These are phyloP conservation scores for Ashinkailepas kermadecensis DNA, from an alignment of 2,888 invertebrate genomes.

Conservation along the genomic window DNA sequence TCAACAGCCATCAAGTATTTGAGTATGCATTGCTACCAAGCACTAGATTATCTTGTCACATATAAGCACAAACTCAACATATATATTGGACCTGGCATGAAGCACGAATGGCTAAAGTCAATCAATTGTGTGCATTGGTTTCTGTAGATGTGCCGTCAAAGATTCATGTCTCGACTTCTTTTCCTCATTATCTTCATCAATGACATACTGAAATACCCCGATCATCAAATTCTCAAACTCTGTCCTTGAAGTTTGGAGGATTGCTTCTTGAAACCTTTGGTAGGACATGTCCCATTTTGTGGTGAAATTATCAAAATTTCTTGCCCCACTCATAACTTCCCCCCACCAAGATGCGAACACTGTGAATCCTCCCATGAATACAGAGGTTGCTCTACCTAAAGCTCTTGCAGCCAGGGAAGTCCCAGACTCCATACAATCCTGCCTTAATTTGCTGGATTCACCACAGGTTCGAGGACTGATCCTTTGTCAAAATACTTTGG, in stretches of 20 bases:
- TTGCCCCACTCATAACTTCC: slow-evolving; percentile 4
- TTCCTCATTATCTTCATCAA: neutral
- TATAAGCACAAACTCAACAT: too few relatives aligned
- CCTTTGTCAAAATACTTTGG: neutral
- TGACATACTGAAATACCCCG: neutral
- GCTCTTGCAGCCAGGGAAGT: neutral
- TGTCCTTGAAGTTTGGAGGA: neutral
- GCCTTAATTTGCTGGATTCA: too few relatives aligned
- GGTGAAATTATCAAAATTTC: neutral
- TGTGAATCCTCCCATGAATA: neutral
- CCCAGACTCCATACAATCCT: neutral
- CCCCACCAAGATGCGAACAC: neutral
- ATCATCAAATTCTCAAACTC: neutral
- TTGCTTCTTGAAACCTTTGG: neutral
- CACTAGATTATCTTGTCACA: too few relatives aligned
- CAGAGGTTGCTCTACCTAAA: neutral
- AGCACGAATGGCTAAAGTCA: too few relatives aligned
- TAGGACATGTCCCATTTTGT: neutral
- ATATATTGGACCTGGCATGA: too few relatives aligned
- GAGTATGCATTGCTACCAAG: too few relatives aligned
- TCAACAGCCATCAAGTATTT: too few relatives aligned
- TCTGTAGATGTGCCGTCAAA: too few relatives aligned
- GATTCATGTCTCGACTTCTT: neutral
- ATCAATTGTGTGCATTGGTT: too few relatives aligned
- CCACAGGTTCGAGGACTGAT: neutral